Conservation (phyloP, 2,888 invertebrate species). For the Lasioglossum morio region DNA sequence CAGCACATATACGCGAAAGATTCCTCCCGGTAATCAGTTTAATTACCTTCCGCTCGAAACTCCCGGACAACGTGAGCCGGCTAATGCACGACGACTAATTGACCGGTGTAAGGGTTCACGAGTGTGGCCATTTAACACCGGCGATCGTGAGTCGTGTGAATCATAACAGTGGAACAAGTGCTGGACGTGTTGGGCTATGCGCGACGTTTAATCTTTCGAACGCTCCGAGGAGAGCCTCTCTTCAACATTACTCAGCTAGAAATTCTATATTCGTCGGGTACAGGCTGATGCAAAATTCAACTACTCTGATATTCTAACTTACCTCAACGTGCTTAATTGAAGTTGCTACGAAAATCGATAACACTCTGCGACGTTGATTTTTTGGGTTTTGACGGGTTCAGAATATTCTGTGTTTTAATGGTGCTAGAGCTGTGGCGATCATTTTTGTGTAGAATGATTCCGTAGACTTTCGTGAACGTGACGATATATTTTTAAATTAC, state of each 20-base stretch:
- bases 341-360: not conserved
- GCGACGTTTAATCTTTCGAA: conserved; percentile 32
- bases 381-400: no score
- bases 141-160: conserved; percentile 52
- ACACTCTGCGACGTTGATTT: not conserved
- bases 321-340: not conserved
- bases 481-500: no score
- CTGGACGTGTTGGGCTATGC: conserved; percentile 18
- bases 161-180: conserved; percentile 56
- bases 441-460: no score
- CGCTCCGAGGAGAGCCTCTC: not conserved
- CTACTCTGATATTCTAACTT: not conserved
- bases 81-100: conserved; percentile 64
- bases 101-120: conserved; percentile 64
- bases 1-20: conserved; percentile 53
- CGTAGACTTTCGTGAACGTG: no score
- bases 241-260: conserved; percentile 1
- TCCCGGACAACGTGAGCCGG: conserved; percentile 60
- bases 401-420: not conserved
- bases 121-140: conserved; percentile 56
- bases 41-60: conserved; percentile 67
- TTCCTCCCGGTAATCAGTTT: conserved; percentile 62
- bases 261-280: conserved; percentile 5
- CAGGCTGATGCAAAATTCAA: not conserved
- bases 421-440: no score